These are phyloP conservation scores for Agrotis exclamationis DNA, from an alignment of 2,888 invertebrate species.

Conservation along the genomic window DNA sequence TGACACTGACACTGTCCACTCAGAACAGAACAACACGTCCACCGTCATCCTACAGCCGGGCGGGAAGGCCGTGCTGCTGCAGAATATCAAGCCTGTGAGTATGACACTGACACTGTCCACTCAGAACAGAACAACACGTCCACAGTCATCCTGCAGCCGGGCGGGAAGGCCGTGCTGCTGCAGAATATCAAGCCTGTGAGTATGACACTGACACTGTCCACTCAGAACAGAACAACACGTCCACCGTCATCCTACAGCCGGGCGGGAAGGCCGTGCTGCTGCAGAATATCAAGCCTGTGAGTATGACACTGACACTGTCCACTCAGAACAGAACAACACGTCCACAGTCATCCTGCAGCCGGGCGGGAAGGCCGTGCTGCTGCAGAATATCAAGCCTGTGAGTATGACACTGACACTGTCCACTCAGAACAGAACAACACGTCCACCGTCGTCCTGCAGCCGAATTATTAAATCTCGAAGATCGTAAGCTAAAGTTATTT, in stretches of 20 bases:
- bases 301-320: slow-evolving; percentile 69
- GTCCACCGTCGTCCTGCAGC: slow-evolving; percentile 85
- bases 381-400: slow-evolving; percentile 89
- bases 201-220: slow-evolving; percentile 69
- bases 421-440: slow-evolving; percentile 84
- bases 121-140: slow-evolving; percentile 84
- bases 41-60: slow-evolving; percentile 88
- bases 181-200: slow-evolving; percentile 88
- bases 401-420: slow-evolving; percentile 70
- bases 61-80: slow-evolving; percentile 89
- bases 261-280: slow-evolving; percentile 90
- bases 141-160: slow-evolving; percentile 86
- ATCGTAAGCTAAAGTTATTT: too few species aligned
- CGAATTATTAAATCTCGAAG: slow-evolving; percentile 42
- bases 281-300: slow-evolving; percentile 88
- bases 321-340: slow-evolving; percentile 84
- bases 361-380: slow-evolving; percentile 89
- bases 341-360: slow-evolving; percentile 87
- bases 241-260: slow-evolving; percentile 86
- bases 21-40: slow-evolving; percentile 84
- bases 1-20: slow-evolving; percentile 70
- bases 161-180: slow-evolving; percentile 89
- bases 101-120: slow-evolving; percentile 72
- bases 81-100: slow-evolving; percentile 87
- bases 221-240: slow-evolving; percentile 85